Conservation (phyloP, 2,797 vertebrate genomes). For the Amphiprion clarkii region DNA sequence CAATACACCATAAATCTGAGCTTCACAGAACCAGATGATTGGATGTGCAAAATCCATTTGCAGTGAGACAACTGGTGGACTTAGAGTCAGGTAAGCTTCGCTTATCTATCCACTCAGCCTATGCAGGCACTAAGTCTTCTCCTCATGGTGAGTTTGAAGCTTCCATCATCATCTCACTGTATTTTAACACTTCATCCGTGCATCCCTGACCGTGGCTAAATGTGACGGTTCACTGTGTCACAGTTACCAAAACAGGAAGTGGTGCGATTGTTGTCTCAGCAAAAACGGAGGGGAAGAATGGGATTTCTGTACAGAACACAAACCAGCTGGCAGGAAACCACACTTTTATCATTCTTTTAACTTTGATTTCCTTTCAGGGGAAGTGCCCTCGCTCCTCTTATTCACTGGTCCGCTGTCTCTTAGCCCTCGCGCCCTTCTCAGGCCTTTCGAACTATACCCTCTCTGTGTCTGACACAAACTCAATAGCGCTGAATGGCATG, state of each 20-base stretch:
- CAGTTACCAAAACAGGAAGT: slow-evolving; percentile 84
- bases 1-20: background rate
- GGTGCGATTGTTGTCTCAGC: slow-evolving; percentile 85
- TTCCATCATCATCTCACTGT: background rate
- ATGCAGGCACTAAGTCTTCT: background rate
- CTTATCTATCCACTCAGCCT: background rate
- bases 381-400: slow-evolving; percentile 72
- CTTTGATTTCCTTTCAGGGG: slow-evolving; percentile 87
- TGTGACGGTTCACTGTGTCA: slow-evolving; percentile 56
- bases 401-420: slow-evolving; percentile 51
- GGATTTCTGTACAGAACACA: slow-evolving; percentile 85
- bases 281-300: slow-evolving; percentile 84
- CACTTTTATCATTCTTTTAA: slow-evolving; percentile 84
- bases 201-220: slow-evolving; percentile 43
- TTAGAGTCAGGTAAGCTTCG: slow-evolving; percentile 12
- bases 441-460: slow-evolving; percentile 28
- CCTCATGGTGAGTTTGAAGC: background rate
- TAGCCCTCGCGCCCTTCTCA: slow-evolving; percentile 31
- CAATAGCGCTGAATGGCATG: slow-evolving; percentile 26
- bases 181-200: slow-evolving; percentile 6
- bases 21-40: slow-evolving; percentile 17
- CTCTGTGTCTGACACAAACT: slow-evolving; percentile 41
- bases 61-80: slow-evolving; percentile 9
- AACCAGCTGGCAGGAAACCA: slow-evolving; percentile 89
- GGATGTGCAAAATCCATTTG: slow-evolving; percentile 20